A percentile compares a stretch with the other conserved stretches of the same genome.
Conservation (phyloP, 2,113 vertebrate genomes). For the Euleptes europaea region DNA sequence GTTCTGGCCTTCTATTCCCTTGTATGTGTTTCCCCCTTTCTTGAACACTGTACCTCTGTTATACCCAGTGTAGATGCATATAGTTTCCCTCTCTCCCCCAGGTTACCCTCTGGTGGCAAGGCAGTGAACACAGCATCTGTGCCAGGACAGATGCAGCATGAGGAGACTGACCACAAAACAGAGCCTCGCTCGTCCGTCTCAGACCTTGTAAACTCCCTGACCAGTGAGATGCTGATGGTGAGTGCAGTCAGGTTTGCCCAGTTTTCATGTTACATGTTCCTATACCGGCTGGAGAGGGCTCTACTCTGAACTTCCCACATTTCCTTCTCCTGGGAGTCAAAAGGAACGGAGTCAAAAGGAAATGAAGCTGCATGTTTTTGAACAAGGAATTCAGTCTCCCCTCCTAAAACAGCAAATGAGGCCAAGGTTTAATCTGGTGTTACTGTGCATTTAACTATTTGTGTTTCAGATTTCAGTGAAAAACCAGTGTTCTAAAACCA, state of each 20-base stretch:
- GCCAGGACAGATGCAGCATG: slow-evolving; percentile 85
- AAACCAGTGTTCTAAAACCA: too few relatives aligned
- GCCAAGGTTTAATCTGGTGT: neutral
- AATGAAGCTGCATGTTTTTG: neutral
- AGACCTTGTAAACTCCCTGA: slow-evolving; percentile 95
- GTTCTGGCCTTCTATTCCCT: neutral
- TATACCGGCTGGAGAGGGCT: neutral
- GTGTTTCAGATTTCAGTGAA: too few relatives aligned
- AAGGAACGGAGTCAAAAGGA: neutral
- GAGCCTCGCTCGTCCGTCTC: slow-evolving; percentile 93
- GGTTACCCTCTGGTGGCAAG: slow-evolving; percentile 86
- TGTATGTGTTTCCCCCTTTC: neutral
- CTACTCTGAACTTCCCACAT: neutral
- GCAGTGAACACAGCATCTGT: slow-evolving; percentile 80
- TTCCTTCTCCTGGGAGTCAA: neutral
- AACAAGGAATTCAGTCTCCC: neutral
- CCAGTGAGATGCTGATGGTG: slow-evolving; percentile 99
- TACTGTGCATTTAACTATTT: neutral
- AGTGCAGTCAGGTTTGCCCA: slow-evolving; percentile 23
- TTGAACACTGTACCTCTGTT: neutral
- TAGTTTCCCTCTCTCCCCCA: slow-evolving; percentile 35
- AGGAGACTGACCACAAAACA: slow-evolving; percentile 82
- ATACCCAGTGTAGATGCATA: neutral
- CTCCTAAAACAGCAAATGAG: neutral
- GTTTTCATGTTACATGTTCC: neutral